Conservation (phyloP, 1,140 invertebrate species). For the Maconellicoccus hirsutus region DNA sequence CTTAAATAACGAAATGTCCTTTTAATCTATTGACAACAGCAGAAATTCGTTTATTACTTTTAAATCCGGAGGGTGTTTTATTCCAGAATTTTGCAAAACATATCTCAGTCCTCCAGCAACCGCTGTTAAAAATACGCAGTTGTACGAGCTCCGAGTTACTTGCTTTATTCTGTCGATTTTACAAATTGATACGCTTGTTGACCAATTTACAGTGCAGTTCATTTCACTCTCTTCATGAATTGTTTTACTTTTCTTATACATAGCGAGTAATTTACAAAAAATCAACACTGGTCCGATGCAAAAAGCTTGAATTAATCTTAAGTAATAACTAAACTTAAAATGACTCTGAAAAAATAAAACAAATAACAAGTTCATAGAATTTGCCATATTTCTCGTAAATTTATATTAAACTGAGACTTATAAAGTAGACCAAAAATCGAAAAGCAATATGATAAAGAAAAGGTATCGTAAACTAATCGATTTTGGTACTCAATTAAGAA, state of each 20-base stretch:
- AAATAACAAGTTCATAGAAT: too few relatives aligned
- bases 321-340: constrained; percentile 14
- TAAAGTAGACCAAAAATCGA: too few relatives aligned
- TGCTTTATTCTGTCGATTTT: constrained; percentile 34
- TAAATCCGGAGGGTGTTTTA: constrained; percentile 40
- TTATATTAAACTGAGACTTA: neutral
- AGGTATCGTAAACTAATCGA: too few relatives aligned
- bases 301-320: constrained; percentile 18
- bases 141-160: constrained; percentile 42
- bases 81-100: constrained; percentile 39
- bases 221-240: neutral
- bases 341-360: constrained; percentile 7
- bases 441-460: too few relatives aligned
- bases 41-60: too few relatives aligned
- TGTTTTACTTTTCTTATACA: neutral
- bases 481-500: too few relatives aligned
- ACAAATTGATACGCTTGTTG: constrained; percentile 36
- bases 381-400: too few relatives aligned
- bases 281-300: constrained; percentile 11
- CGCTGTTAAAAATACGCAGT: constrained; percentile 43
- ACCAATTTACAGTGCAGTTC: constrained; percentile 37
- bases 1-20: neutral
- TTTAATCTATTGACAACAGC: too few relatives aligned
- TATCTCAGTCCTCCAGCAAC: constrained; percentile 39
- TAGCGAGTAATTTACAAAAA: neutral